Base-by-base conservation (phyloP, 2,113 vertebrate genomes). In the Callithrix jacchus region DNA sequence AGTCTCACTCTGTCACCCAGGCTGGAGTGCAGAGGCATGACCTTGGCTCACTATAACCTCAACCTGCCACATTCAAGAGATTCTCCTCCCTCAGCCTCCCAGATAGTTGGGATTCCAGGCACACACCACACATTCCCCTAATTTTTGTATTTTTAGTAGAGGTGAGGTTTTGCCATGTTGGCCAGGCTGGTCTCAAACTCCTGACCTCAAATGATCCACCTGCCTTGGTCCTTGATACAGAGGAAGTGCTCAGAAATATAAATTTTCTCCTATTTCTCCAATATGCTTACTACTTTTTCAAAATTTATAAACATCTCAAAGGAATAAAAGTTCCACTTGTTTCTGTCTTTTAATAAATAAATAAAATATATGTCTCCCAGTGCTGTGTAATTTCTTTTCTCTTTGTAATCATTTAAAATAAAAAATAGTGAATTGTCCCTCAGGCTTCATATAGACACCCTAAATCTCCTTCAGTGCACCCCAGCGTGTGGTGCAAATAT, bases 301-400 rank as follows among this genome's bases (percentile, higher is more conserved):
- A 85, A 89, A 70, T 93, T 71, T 14, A n/a, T 37, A 32, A 76
- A 74, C 20, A n/a, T 58, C 11, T 40, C 61, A 71, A 94, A 70
- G n/a, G 23, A 21, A 30, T 30, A 30, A 13, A 61, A 61, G 0
- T 27, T 1, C 11, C 27, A 96, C 97, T 96, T 97, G 73, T 98
- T 98, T 98, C 98, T 97, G 89, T 98, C 98, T 98, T 98, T 98
- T 98, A 98, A 93, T 98, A 98, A 93, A 61, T 61, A 64, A 61
- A 25, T 61, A 61, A 64, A 64, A 64, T 64, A n/a, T 56, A 32
- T 58, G 30, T 93, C 16, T 14, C 27, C 25, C 47, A 54, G 49
- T 18, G 18, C 64, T 81, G 35, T 37, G 30, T 23, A 30, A 12
- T 12, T 70, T 83, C 27, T 93, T 49, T 47, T 12, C 37, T 70